Conservation (phyloP, 1,140 invertebrate species). For the Pantala flavescens region DNA sequence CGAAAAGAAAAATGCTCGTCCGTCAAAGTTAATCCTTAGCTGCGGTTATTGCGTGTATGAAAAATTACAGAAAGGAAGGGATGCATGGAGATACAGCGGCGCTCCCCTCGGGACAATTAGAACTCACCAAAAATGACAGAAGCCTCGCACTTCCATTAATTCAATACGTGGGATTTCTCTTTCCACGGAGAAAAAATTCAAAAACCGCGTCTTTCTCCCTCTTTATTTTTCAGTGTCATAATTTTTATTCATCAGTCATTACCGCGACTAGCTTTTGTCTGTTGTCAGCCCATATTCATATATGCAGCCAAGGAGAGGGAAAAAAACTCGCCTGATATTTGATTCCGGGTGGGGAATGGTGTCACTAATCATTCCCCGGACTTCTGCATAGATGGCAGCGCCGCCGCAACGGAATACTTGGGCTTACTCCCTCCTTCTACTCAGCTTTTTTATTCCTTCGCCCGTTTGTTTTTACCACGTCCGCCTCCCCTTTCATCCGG, state of each 20-base stretch:
- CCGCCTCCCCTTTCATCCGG: neutral
- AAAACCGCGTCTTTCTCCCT: neutral
- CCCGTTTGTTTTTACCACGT: neutral
- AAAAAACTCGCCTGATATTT: neutral
- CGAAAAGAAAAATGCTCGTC: neutral
- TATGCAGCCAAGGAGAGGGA: constrained; percentile 3
- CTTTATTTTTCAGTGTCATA: constrained; percentile 10
- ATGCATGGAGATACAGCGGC: neutral
- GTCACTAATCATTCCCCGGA: neutral
- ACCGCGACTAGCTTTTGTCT: constrained; percentile 4
- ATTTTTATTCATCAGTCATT: constrained; percentile 10
- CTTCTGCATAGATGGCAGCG: constrained; percentile 2
- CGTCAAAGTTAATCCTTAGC: constrained; percentile 6
- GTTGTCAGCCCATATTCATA: constrained; percentile 5
- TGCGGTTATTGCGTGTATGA: constrained; percentile 1
- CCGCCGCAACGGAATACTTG: neutral
- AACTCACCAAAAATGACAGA: neutral
- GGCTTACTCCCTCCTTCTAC: neutral
- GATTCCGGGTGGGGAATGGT: neutral
- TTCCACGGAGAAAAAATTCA: neutral
- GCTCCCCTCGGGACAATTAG: neutral
- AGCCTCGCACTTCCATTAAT: neutral
- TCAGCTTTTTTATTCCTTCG: neutral
- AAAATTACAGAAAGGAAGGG: neutral
- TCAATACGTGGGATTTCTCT: constrained; percentile 4